A percentile compares a stretch with the other conserved stretches of the same genome.
These are phyloP conservation scores for Temnothorax ravouxi DNA, from an alignment of 2,888 invertebrate genomes.

Conservation along the genomic window DNA sequence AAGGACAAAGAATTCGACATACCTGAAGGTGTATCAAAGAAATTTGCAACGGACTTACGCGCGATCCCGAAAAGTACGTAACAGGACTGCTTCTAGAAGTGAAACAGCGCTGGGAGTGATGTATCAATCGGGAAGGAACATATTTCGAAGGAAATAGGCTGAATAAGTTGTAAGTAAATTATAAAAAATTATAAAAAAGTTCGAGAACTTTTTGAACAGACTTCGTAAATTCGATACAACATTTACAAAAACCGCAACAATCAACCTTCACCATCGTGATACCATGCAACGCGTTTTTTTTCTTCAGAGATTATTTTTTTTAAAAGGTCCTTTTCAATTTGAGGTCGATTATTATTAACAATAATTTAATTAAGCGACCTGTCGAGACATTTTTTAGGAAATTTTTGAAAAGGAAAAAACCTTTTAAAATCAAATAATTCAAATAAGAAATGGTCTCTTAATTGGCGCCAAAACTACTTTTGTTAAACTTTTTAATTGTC, in stretches of 20 bases:
- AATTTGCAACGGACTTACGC: too few species aligned
- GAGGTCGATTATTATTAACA: neutral
- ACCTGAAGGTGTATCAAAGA: too few species aligned
- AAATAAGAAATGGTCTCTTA: neutral
- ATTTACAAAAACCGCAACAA: neutral
- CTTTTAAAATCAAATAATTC: neutral
- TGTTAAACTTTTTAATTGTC: neutral
- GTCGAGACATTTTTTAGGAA: neutral
- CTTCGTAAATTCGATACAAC: neutral
- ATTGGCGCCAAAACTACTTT: neutral
- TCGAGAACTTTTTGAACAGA: too few species aligned
- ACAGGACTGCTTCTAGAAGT: too few species aligned
- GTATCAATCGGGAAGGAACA: too few species aligned
- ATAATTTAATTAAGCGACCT: too few species aligned
- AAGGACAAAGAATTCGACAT: too few species aligned
- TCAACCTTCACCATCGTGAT: slow-evolving; percentile 53
- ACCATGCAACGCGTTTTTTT: neutral
- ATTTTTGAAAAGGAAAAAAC: neutral
- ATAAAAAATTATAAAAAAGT: too few species aligned
- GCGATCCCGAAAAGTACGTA: too few species aligned
- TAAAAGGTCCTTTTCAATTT: neutral
- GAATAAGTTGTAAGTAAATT: too few species aligned
- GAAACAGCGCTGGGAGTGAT: too few species aligned
- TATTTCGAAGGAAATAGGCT: too few species aligned
- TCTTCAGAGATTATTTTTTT: neutral